These are phyloP conservation scores for Tapera naevia DNA, from an alignment of 2,797 vertebrate genomes.

Conservation along the genomic window DNA sequence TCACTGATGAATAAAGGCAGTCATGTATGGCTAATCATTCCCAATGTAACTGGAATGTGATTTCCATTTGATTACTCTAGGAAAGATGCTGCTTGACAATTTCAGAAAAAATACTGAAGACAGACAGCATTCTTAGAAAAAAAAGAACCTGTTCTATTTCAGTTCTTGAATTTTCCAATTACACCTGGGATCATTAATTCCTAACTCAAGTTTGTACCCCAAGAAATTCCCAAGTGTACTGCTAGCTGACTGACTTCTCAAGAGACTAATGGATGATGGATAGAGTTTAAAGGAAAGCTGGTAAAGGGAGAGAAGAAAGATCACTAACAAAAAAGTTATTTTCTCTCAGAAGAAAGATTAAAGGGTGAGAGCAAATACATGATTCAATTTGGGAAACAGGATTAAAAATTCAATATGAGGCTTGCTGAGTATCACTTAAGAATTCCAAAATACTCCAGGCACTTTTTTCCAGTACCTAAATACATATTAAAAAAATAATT, in stretches of 20 bases:
- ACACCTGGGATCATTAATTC: background rate
- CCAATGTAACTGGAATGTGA: background rate
- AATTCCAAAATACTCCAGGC: background rate
- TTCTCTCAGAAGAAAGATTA: background rate
- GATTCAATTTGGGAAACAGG: background rate
- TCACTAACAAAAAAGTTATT: background rate
- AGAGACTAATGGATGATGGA: background rate
- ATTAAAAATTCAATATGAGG: background rate
- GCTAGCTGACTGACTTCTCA: background rate
- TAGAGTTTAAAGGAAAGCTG: background rate
- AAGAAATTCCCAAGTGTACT: background rate
- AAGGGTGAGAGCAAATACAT: background rate
- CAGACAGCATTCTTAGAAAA: background rate
- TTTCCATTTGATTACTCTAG: background rate
- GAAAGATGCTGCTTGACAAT: background rate
- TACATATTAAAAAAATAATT: background rate
- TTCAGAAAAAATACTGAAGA: background rate
- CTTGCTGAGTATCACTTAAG: background rate
- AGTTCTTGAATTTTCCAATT: background rate
- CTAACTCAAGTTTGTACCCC: background rate
- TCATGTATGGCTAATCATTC: background rate
- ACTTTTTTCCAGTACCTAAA: background rate
- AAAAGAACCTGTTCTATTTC: background rate
- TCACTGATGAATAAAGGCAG: background rate
- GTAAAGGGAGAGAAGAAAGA: background rate